Base-by-base conservation (phyloP, 1,140 invertebrate species). In the Lordiphosa stackelbergi region DNA sequence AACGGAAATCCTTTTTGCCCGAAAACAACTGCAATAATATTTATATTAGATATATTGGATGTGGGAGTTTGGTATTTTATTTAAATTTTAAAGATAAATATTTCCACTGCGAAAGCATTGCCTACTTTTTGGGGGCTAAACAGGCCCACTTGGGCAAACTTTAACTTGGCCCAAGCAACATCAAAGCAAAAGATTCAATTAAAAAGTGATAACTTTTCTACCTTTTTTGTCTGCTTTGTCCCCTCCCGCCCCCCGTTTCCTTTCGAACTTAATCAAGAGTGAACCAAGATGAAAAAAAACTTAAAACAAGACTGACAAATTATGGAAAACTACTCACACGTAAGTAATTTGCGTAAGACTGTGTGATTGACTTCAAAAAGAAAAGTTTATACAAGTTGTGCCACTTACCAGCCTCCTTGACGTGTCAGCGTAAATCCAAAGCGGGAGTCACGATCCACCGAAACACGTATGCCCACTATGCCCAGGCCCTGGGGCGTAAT, bases 381-480 rank as follows among this genome's bases (percentile, higher is more conserved):
- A 19, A 24, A 24, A 12, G 12, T 19, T 40, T 34, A 3, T 71
- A 13, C 73, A 13, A 13, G 2, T 51, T 11, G 4, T n/a, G 4
- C 37, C 38, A 93, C 95, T 95, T 91, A 98, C 97, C 96, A 96
- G 92, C 97, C 97, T 72, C 95, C 95, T 85, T 95, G 92, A 86
- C 97, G 91, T 11, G 97, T 98, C 2, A 98, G 91, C 1, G 97
- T 99, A 89, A 98, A 98, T 70, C 98, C 98, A 88, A 98, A 96
- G 59, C 94, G 90, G n/a, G 95, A 94, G 87, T 98, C 95, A 59
- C 93, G 92, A 88, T 96, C 95, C 53, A 99, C 95, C 40, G 95
- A 96, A n/a, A 99, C 97, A 65, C 97, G 91, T 73, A 99, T 97
- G 73, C 97, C 97, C 85, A 97, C 94, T 88, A 99, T 94, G 54